Conservation (phyloP, 2,888 invertebrate genomes). For the Apeira syringaria region DNA sequence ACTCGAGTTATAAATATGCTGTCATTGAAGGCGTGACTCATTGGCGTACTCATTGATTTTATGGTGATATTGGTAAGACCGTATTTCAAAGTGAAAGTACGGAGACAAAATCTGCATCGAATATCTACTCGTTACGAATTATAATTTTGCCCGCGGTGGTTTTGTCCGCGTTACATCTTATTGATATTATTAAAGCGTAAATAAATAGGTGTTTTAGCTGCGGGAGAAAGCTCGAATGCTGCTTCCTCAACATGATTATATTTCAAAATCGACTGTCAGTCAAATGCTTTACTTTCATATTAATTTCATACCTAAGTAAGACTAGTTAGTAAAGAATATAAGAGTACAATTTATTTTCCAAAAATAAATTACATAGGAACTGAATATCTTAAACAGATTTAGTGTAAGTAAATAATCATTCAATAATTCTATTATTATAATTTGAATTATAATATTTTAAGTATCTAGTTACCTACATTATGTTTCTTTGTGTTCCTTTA, state of each 20-base stretch:
- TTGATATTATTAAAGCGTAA: conserved; percentile 27
- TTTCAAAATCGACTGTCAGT: no score
- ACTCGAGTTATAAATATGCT: conserved; percentile 31
- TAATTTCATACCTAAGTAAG: no score
- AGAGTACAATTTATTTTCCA: no score
- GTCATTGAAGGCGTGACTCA: conserved; percentile 41
- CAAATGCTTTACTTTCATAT: no score
- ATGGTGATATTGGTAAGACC: conserved; percentile 42
- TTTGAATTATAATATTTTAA: conserved; percentile 5
- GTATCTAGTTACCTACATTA: neutral
- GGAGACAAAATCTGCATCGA: conserved; percentile 40
- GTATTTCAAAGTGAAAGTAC: conserved; percentile 59
- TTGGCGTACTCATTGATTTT: conserved; percentile 40
- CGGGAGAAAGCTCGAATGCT: no score
- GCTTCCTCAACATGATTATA: no score
- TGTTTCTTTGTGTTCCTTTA: conserved; percentile 15
- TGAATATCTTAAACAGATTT: no score
- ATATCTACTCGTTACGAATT: conserved; percentile 18
- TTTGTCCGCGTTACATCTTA: conserved; percentile 23
- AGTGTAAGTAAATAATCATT: no score
- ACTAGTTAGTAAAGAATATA: no score
- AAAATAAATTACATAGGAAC: no score
- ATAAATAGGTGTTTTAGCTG: no score
- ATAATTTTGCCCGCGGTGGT: conserved; percentile 30
- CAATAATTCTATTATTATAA: conserved; percentile 27